Conservation (phyloP, 2,113 vertebrate species). For the Junco hyemalis region DNA sequence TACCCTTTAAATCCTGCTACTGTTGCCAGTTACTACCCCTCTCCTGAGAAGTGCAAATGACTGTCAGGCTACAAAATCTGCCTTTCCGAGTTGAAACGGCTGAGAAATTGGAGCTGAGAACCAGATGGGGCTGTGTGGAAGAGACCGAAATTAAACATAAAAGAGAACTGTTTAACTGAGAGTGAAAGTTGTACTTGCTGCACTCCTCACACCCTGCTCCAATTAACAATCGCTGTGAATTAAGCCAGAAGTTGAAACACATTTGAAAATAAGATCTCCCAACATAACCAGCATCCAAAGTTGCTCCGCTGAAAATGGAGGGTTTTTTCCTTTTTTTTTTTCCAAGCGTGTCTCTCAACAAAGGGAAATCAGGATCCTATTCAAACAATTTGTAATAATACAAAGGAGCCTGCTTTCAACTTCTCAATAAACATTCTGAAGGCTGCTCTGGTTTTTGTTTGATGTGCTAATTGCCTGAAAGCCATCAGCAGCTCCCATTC, state of each 20-base stretch:
- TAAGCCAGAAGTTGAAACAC: conserved; percentile 49
- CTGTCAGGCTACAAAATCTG: conserved; percentile 27
- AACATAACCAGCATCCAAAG: conserved; percentile 1
- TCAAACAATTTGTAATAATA: conserved; percentile 58
- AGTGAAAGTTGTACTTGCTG: conserved; percentile 50
- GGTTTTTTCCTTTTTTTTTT: not conserved
- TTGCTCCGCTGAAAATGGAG: conserved; percentile 16
- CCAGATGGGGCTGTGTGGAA: conserved; percentile 47
- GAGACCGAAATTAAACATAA: conserved; percentile 40
- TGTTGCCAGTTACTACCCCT: conserved; percentile 20
- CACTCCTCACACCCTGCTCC: conserved; percentile 12
- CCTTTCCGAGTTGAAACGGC: conserved; percentile 14
- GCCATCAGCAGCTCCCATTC: not conserved
- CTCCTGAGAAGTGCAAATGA: conserved; percentile 31
- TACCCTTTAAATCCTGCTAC: conserved; percentile 41
- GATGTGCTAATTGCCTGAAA: conserved; percentile 56
- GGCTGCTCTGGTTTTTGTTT: conserved; percentile 34
- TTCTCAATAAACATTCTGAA: conserved; percentile 44
- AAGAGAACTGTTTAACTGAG: conserved; percentile 42
- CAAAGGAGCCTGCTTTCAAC: conserved; percentile 50
- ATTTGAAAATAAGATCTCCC: conserved; percentile 31
- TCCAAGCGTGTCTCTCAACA: conserved; percentile 51
- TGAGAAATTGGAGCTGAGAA: conserved; percentile 51
- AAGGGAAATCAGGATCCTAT: conserved; percentile 56
- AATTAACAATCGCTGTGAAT: conserved; percentile 54